Evolutionary conservation across 2,113 vertebrate species (phyloP).

Genomic region (Xiphophorus hellerii): DNA sequence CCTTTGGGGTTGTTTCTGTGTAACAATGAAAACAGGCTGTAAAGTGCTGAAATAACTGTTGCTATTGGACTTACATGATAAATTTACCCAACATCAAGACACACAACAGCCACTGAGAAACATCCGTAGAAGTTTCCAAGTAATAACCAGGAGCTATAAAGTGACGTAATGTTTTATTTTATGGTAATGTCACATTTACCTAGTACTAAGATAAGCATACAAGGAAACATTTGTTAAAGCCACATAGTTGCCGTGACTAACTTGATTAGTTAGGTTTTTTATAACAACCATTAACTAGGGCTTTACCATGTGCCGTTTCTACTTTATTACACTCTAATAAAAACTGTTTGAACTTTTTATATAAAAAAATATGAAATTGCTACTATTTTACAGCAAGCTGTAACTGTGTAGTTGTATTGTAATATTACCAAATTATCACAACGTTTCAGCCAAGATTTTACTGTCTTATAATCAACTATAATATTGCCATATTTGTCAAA

Average conservation of each 20-base stretch:
- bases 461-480: too few species aligned
- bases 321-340: not conserved
- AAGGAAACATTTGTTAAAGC: not conserved
- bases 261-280: not conserved
- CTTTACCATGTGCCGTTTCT: not conserved
- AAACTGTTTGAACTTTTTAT: not conserved
- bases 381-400: not conserved
- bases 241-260: too few species aligned
- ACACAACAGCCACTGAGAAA: not conserved
- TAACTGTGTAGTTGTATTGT: not conserved
- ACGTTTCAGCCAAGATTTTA: too few species aligned
- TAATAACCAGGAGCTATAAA: too few species aligned
- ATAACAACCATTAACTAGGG: not conserved
- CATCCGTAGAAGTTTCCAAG: too few species aligned
- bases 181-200: not conserved
- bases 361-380: not conserved
- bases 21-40: too few species aligned
- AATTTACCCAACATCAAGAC: too few species aligned
- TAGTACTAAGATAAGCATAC: not conserved
- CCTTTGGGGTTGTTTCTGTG: too few species aligned
- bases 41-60: too few species aligned
- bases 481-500: too few species aligned
- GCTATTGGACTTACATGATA: too few species aligned
- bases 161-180: not conserved
- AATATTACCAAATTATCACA: not conserved